Conservation (phyloP, 1,140 invertebrate species). For the Micrasema longulum region DNA sequence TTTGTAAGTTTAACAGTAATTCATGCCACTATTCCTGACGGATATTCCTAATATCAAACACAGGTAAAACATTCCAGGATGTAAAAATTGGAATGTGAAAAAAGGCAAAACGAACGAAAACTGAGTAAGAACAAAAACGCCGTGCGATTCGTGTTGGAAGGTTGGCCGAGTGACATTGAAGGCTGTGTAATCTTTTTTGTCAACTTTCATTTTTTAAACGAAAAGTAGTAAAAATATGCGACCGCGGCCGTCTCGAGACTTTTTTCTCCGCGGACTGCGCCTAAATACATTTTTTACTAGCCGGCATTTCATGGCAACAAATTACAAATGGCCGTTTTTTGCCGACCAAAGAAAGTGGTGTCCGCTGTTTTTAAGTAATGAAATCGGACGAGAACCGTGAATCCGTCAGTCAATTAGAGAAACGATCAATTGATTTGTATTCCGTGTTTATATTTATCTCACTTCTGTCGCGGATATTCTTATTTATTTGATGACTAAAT, state of each 20-base stretch:
- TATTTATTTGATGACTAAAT: too few relatives aligned
- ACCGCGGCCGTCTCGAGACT: constrained; percentile 11
- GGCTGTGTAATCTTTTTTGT: constrained; percentile 17
- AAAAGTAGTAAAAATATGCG: constrained; percentile 11
- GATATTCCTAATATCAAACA: constrained; percentile 3
- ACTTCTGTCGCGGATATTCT: too few relatives aligned
- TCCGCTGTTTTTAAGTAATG: constrained; percentile 6
- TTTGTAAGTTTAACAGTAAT: background rate
- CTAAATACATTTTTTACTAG: constrained; percentile 5
- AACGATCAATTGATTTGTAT: constrained; percentile 1
- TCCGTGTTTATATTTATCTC: too few relatives aligned
- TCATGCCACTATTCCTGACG: background rate
- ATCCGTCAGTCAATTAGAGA: background rate
- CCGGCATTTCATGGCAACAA: background rate
- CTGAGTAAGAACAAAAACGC: background rate
- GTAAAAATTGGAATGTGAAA: background rate
- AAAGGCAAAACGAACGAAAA: background rate
- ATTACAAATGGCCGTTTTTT: background rate
- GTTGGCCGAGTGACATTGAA: constrained; percentile 11
- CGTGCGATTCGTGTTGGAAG: background rate
- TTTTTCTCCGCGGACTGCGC: constrained; percentile 10
- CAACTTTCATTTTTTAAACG: constrained; percentile 35
- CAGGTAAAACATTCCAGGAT: background rate
- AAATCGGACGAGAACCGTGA: background rate
- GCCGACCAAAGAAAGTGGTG: constrained; percentile 19